phyloP scores from a whole-genome alignment of 2,888 invertebrate species.

The Drosophila nr. perissopoda region DNA sequence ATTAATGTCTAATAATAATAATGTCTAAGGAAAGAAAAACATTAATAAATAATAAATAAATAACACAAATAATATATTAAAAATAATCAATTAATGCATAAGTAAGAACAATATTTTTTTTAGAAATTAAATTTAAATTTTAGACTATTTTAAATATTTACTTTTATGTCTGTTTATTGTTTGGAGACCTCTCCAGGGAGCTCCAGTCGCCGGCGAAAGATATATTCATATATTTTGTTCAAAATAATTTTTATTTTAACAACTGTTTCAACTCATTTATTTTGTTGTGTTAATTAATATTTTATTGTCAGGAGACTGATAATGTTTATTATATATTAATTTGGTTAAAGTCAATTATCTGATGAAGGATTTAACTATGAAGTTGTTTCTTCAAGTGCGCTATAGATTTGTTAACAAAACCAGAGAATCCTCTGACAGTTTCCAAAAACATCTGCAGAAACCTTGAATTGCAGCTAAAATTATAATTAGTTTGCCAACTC shows the following conservation, averaged over 20 bases:
- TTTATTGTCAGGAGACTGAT: background rate
- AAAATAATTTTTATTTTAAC: background rate
- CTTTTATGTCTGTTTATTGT: background rate
- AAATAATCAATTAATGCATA: too few relatives aligned
- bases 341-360: background rate
- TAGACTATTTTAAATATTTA: background rate
- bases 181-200: background rate
- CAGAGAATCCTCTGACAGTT: background rate
- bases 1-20: background rate
- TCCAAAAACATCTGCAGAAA: background rate
- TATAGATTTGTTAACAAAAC: background rate
- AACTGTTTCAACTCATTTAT: background rate
- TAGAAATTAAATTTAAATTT: too few relatives aligned
- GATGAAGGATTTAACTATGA: background rate
- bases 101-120: too few relatives aligned
- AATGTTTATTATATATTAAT: too few relatives aligned
- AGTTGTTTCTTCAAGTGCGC: background rate
- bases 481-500: background rate
- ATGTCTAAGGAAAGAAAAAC: background rate
- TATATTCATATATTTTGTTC: background rate
- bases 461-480: background rate
- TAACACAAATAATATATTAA: fast-evolving
- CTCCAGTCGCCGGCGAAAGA: background rate
- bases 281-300: background rate
- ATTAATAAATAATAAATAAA: background rate